A percentile compares a stretch with the other conserved stretches of the same genome.
These are phyloP conservation scores for Sylvicola cinctus DNA, from an alignment of 2,888 invertebrate species.

Conservation along the genomic window DNA sequence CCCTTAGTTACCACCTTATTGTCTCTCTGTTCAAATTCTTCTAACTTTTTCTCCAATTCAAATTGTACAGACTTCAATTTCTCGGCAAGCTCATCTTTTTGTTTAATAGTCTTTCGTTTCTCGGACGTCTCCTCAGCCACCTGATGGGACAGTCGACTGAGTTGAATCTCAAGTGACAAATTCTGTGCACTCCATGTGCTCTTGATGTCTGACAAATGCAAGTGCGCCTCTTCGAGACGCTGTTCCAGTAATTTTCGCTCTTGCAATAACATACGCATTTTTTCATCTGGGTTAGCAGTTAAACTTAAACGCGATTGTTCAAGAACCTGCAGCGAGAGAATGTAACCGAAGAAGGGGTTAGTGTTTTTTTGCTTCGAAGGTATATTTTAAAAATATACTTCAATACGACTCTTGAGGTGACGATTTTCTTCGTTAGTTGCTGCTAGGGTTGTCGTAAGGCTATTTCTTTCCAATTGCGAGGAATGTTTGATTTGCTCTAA, in stretches of 20 bases:
- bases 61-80: slow-evolving; percentile 29
- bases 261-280: slow-evolving; percentile 32
- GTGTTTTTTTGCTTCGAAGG: too few relatives aligned
- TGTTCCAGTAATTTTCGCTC: slow-evolving; percentile 49
- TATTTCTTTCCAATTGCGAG: slow-evolving; percentile 47
- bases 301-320: slow-evolving; percentile 16
- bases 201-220: slow-evolving; percentile 75
- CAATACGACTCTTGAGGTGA: slow-evolving; percentile 33
- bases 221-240: slow-evolving; percentile 63
- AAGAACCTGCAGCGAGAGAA: slow-evolving; percentile 13
- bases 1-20: slow-evolving; percentile 19
- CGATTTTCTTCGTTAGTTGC: slow-evolving; percentile 53
- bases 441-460: slow-evolving; percentile 45
- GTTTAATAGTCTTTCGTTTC: slow-evolving; percentile 47
- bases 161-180: slow-evolving; percentile 73
- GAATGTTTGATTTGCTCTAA: slow-evolving; percentile 53
- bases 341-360: too few relatives aligned
- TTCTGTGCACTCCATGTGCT: slow-evolving; percentile 85
- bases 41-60: slow-evolving; percentile 17
- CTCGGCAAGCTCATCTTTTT: slow-evolving; percentile 42
- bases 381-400: neutral
- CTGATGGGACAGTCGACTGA: slow-evolving; percentile 60
- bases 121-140: slow-evolving; percentile 70
- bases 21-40: slow-evolving; percentile 19
- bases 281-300: slow-evolving; percentile 21